Evolutionary conservation across 2,888 invertebrate species (phyloP), one percentile per base, ranked within the genome.

Genomic region (Lymantria dispar): DNA sequence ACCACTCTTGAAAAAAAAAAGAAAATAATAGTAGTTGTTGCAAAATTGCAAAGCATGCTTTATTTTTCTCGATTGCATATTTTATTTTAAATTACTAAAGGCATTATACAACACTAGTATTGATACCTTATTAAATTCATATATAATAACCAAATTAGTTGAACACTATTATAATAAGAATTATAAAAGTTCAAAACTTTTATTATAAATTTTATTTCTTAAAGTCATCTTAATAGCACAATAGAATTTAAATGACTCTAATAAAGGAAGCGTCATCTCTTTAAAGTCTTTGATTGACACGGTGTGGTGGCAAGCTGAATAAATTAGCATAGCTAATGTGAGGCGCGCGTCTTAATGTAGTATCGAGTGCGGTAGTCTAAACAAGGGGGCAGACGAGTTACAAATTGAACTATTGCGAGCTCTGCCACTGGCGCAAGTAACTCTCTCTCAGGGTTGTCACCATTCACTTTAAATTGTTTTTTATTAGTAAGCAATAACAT

Each of bases 351-450:
- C 60, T 12, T 52, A 58, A 3, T 40, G 47, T 46, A 54, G 57
- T 64, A 65, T 68, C 58, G 60, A 62, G 56, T 64, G 58, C 60
- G 62, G 63, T 68, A 76, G 77, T 72, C 76, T 80, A 79, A 81
- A 80, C 80, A 80, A 64, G 68, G 70, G 62, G 64, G 62, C 62
- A 62, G 69, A 60, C 52, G 62, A 59, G 67, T 69, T 66, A 74
- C 76, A 75, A 75, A 79, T 78, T 72, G 75, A 72, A 70, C 70
- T 62, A 72, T 70, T 68, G 72, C 63, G 54, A 54, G 43, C 41
- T 45, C 46, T 42, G 42, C 42, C 29, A 42, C 51, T 63, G 51
- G 59, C 43, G 62, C 54, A 43, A 62, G 49, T 56, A 15, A 45
- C 66, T 60, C 39, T 51, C 55, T 47, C 14, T n/a, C 52, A 73